Evolutionary conservation across 2,797 vertebrate genomes (phyloP), one percentile per base, ranked within the genome.

Genomic region (Paedocypris micromegethes): DNA sequence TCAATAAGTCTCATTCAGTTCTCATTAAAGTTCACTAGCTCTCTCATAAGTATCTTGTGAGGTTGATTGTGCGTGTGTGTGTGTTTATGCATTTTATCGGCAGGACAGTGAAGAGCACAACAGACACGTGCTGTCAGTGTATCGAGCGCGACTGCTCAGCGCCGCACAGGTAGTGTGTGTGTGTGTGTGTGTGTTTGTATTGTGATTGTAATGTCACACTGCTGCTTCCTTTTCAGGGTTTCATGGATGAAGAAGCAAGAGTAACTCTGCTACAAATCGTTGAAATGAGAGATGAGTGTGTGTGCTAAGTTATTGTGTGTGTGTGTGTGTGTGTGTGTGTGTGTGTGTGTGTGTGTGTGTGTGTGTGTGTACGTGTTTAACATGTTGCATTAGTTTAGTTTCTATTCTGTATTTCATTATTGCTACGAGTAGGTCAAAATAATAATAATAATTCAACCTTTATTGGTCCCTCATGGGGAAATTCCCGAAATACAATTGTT

Each of bases 211-310:
- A 44, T 2, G 43, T 2, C 38, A 37, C n/a, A 8, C 37, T 3
- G 37, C 40, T 66, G 37, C 40, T 66, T 39, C 9, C 61, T 63
- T 66, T 65, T 2, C 74, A 94, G 92, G 92, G 92, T 2, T 90
- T 90, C 82, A 94, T 94, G 92, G 92, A 94, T 79, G 92, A 91
- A 64, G 92, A 94, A 0, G 91, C 93, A 2, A 91, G 90, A 78
- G 84, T 88, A 2, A 90, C 91, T 51, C 78, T 94, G 9, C 85
- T 93, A 0, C 92, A 94, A 85, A 94, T 94, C 76, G 90, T 92
- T 56, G 86, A 86, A 2, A 94, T 94, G 90, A 88, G 90, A 9
- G 91, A 90, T 77, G 91, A 91, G 3, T 87, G 92, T 3, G 89
- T 92, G 6, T 93, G 88, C 82, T 93, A 86, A 86, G 51, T 9